Evolutionary conservation across 2,113 vertebrate species (phyloP).

Genomic region (Patagioenas fasciata): DNA sequence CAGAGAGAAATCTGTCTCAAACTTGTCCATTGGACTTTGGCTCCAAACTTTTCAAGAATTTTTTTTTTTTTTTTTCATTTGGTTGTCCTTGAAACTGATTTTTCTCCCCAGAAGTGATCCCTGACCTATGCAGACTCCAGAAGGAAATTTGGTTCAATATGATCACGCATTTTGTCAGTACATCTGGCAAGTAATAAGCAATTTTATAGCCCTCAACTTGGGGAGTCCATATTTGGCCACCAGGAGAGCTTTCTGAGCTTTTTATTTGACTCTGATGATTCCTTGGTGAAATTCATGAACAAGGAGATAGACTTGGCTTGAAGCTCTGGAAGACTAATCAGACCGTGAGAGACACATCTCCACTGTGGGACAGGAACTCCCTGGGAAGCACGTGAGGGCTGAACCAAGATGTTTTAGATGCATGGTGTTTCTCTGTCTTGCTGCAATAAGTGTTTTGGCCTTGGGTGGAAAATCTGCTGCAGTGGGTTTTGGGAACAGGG

Average conservation of each 20-base stretch:
- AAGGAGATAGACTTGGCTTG: not conserved
- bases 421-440: rapidly evolving
- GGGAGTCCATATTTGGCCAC: not conserved
- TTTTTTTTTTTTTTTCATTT: not conserved
- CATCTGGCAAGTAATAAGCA: not conserved
- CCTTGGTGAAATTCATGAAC: not conserved
- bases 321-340: not conserved
- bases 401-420: not conserved
- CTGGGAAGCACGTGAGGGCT: not conserved
- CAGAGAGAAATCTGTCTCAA: not conserved
- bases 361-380: not conserved
- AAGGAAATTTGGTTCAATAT: not conserved
- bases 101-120: not conserved
- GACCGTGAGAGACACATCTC: not conserved
- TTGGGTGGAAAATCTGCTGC: not conserved
- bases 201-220: not conserved
- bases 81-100: not conserved
- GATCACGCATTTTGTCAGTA: not conserved
- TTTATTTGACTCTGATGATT: not conserved
- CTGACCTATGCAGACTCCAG: not conserved
- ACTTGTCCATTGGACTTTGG: not conserved
- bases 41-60: not conserved
- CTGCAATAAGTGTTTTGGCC: not conserved
- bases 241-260: not conserved
- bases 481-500: not conserved